Percentiles rank a stretch among this genome's conserved stretches.
Evolutionary conservation across 2,888 invertebrate species (phyloP).

Genomic region (Cinara cedri): DNA sequence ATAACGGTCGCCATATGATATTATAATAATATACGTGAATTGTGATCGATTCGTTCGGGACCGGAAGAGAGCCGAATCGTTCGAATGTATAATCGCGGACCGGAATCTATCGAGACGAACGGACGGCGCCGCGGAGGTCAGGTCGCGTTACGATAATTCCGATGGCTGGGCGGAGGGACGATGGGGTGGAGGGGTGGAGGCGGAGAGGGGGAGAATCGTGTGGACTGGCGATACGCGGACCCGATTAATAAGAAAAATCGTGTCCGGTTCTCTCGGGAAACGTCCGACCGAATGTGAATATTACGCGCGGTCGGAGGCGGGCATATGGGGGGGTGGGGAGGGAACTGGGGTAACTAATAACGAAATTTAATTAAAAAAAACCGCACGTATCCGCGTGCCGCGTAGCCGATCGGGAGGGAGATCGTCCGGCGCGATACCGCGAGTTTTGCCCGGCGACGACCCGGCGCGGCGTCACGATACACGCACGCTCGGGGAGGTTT

Average conservation of each 20-base stretch:
- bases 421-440: conserved; percentile 9
- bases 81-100: too few relatives aligned
- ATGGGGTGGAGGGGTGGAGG: not conserved
- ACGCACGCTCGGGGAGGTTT: not conserved
- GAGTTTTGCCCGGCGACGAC: not conserved
- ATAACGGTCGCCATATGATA: too few relatives aligned
- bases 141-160: not conserved
- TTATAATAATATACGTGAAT: too few relatives aligned
- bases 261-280: not conserved
- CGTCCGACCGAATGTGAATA: conserved; percentile 3
- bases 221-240: not conserved
- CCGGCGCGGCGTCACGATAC: not conserved
- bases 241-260: conserved; percentile 12
- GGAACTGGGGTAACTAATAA: not conserved
- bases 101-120: too few relatives aligned
- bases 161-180: not conserved
- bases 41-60: too few relatives aligned
- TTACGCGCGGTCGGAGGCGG: not conserved
- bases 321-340: not conserved
- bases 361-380: conserved; percentile 29
- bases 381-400: not conserved
- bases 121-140: too few relatives aligned
- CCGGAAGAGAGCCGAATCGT: too few relatives aligned
- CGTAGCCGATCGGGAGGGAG: conserved; percentile 12
- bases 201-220: conserved; percentile 10